Base-by-base conservation (phyloP, 1,140 invertebrate genomes). In the Drosophila ogumai region DNA sequence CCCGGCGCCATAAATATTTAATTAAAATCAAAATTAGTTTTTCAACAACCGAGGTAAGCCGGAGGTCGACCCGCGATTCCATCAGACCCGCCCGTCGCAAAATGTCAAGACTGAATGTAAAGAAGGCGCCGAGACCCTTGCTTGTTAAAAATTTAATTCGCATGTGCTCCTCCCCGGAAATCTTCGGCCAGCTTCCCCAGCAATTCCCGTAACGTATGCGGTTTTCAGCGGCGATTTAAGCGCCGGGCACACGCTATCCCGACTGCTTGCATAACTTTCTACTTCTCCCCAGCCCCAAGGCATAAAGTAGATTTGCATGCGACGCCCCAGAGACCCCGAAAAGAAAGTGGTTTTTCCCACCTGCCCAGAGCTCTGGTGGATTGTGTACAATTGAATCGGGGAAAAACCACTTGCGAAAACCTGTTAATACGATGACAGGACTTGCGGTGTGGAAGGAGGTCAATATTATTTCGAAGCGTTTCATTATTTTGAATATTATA, bases 1-100 rank as follows among this genome's bases (percentile, higher is more conserved):
- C 41, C 13, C 15, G 43, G 47, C 66, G 41, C 81, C 60, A 81
- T 90, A 79, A 86, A 90, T 90, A 82, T 90, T 90, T 90, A 90
- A 90, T 90, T 79, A 82, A 86, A 90, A 81, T 90, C 81, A 74
- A 90, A 90, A 90, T 90, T 86, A 90, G 66, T 78, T 90, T 88
- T 79, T 69, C 57, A 57, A 72, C 38, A 34, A 56, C 63, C 54
- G 57, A 32, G 47, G 57, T 50, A 38, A 19, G 32, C 41, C 32
- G 40, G n/a, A 22, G 50, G 38, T 28, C 71, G n/a, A 31, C 31
- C 59, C 68, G 32, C 32, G 66, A 50, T 59, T 72, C 66, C 52
- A n/a, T 72, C 54, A 72, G 40, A 54, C 22, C n/a, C 25, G 25
- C 32, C 25, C 49, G 47, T 12, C 25, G 63, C 15, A 56, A 47